Evolutionary conservation across 1,140 invertebrate genomes (phyloP).

Genomic region (Hormaphis cornu): DNA sequence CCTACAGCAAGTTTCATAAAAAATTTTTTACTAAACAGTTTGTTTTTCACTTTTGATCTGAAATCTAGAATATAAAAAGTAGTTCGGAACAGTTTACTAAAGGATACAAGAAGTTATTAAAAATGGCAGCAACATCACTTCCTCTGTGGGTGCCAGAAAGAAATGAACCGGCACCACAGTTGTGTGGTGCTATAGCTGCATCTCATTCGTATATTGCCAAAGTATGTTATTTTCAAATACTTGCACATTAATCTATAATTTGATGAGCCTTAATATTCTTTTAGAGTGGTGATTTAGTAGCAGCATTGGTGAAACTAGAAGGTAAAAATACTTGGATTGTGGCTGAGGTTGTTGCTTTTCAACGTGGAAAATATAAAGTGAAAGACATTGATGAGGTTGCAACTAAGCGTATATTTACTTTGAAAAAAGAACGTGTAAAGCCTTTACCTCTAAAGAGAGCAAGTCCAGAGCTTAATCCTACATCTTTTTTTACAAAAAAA

Average conservation of each 20-base stretch:
- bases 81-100: too few species aligned
- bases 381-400: slow-evolving; percentile 94
- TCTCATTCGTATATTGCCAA: slow-evolving; percentile 81
- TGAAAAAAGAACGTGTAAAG: slow-evolving; percentile 76
- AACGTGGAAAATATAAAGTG: slow-evolving; percentile 78
- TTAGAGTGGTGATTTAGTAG: slow-evolving; percentile 83
- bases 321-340: slow-evolving; percentile 95
- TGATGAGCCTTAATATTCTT: neutral
- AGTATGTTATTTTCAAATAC: slow-evolving; percentile 41
- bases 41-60: neutral
- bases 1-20: slow-evolving; percentile 44
- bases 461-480: slow-evolving; percentile 86
- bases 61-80: slow-evolving; percentile 6
- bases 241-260: neutral
- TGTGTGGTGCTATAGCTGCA: slow-evolving; percentile 87
- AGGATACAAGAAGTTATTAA: slow-evolving; percentile 91
- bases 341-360: slow-evolving; percentile 86
- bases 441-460: slow-evolving; percentile 90
- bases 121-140: slow-evolving; percentile 80
- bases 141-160: slow-evolving; percentile 83
- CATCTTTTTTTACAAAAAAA: slow-evolving; percentile 82
- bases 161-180: slow-evolving; percentile 70
- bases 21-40: too few species aligned
- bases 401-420: slow-evolving; percentile 65
- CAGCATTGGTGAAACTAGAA: slow-evolving; percentile 74